Conservation (phyloP, 2,797 vertebrate species). For the Protosalanx chinensis region DNA sequence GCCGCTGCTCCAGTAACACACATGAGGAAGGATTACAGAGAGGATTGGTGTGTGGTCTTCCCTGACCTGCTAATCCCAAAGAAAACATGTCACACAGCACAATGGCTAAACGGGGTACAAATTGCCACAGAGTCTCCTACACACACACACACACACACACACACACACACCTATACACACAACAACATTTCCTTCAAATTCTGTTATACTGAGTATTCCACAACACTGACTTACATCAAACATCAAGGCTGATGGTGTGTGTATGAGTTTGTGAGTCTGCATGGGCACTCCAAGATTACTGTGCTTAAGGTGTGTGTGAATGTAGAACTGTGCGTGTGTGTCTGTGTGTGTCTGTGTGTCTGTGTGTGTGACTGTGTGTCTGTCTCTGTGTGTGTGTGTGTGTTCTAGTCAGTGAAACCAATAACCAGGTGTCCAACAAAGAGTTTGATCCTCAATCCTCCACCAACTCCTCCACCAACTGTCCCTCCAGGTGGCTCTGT, state of each 20-base stretch:
- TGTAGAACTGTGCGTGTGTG: conserved; percentile 13
- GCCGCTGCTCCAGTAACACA: background rate
- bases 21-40: background rate
- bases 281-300: background rate
- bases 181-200: background rate
- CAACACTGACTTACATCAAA: background rate
- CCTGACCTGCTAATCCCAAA: background rate
- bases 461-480: conserved; percentile 39
- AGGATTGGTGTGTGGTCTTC: background rate
- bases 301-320: background rate
- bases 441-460: conserved; percentile 20
- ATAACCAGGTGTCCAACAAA: background rate
- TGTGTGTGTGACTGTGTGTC: conserved; percentile 1
- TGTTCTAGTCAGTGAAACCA: background rate
- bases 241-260: background rate
- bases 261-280: conserved; percentile 4
- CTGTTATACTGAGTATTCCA: background rate
- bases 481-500: conserved; percentile 39
- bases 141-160: background rate
- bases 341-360: conserved; percentile 19
- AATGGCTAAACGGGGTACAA: background rate
- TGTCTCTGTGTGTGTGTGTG: conserved; percentile 5
- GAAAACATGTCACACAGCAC: background rate
- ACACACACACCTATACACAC: background rate
- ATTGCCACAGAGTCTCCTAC: background rate